Percentiles rank a stretch among this genome's conserved stretches.
Conservation (phyloP, 1,140 invertebrate species). For the Ptiloglossa arizonensis region DNA sequence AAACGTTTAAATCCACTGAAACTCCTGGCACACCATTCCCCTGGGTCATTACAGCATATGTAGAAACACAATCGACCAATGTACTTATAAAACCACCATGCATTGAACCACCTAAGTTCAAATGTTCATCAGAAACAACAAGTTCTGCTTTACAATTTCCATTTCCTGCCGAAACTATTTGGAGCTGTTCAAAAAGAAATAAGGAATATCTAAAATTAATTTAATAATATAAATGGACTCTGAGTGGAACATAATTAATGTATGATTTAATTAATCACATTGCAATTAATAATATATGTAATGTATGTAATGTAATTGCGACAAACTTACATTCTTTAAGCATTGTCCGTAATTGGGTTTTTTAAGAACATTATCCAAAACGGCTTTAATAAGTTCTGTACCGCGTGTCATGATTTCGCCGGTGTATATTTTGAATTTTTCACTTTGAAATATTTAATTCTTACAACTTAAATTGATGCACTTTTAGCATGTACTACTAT, state of each 20-base stretch:
- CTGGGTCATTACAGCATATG: conserved; percentile 88
- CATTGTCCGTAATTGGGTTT: conserved; percentile 78
- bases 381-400: conserved; percentile 72
- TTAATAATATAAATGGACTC: conserved; percentile 26
- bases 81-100: conserved; percentile 93
- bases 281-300: too few species aligned
- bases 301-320: too few species aligned
- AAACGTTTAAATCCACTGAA: conserved; percentile 88
- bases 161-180: conserved; percentile 85
- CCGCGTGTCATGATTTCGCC: conserved; percentile 54
- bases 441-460: not conserved
- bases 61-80: conserved; percentile 91
- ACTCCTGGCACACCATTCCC: conserved; percentile 85
- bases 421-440: not conserved
- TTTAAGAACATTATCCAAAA: conserved; percentile 69
- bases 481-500: not conserved
- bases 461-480: not conserved
- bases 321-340: conserved; percentile 80
- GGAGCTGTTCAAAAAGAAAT: conserved; percentile 82
- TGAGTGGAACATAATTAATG: not conserved
- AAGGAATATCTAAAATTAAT: conserved; percentile 21
- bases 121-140: conserved; percentile 88
- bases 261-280: too few species aligned
- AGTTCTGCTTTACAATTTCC: conserved; percentile 89
- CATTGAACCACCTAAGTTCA: conserved; percentile 88